Evolutionary conservation across 1,140 invertebrate genomes (phyloP).

Genomic region (Achroia grisella): DNA sequence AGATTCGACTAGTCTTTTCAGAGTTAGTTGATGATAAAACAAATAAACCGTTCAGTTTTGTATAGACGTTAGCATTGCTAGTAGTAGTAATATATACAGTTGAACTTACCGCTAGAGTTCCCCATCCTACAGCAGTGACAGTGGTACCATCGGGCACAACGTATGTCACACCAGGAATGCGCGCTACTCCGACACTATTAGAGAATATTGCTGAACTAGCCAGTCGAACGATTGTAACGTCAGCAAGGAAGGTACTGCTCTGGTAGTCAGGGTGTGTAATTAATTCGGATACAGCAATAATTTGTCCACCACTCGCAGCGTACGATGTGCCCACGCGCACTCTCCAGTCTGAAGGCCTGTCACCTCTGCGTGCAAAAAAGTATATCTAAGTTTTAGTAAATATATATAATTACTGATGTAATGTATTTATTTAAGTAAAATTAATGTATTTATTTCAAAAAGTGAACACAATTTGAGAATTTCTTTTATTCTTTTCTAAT

Average conservation of each 20-base stretch:
- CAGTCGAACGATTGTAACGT: conserved; percentile 75
- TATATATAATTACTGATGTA: too few relatives aligned
- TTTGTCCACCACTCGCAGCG: conserved; percentile 45
- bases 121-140: conserved; percentile 75
- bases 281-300: conserved; percentile 48
- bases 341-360: conserved; percentile 22
- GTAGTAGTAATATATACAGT: neutral
- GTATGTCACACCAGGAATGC: conserved; percentile 31
- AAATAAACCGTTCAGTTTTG: too few relatives aligned
- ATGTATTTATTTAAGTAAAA: too few relatives aligned
- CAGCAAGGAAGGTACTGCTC: conserved; percentile 66
- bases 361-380: conserved; percentile 15
- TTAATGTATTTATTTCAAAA: too few relatives aligned
- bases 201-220: conserved; percentile 25
- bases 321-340: conserved; percentile 32
- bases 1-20: neutral
- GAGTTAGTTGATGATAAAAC: neutral
- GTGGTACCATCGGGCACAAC: conserved; percentile 31
- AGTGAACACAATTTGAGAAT: too few relatives aligned
- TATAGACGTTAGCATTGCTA: neutral
- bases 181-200: conserved; percentile 12
- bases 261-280: conserved; percentile 66
- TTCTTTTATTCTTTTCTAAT: too few relatives aligned
- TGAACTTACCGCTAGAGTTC: conserved; percentile 51
- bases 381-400: neutral